Evolutionary conservation across 2,888 invertebrate genomes (phyloP), one percentile per base, ranked within the genome.

Genomic region (Lochmaea capreae): DNA sequence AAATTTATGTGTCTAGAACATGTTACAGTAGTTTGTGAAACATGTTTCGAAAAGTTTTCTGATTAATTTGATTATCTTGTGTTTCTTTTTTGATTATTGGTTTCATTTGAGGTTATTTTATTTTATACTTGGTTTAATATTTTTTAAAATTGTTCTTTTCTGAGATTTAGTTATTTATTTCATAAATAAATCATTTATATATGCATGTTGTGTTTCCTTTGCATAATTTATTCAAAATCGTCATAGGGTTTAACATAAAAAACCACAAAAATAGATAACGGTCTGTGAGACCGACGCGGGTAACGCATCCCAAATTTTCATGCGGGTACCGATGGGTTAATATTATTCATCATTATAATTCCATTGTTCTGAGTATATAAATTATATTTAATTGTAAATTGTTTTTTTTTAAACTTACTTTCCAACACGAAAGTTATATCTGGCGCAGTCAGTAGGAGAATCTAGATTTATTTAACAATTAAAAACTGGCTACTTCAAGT

Each of bases 231-330:
- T 11, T 11, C 43, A 43, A 43, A 43, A 43, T 43, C 43, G 11
- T 43, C 49, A 49, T 49, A 49, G 54, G n/a, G 16, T 16, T n/a
- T n/a, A n/a, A n/a, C n/a, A n/a, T n/a, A 54, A 54, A 12, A 54
- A 10, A 54, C 12, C 54, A 8, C 11, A n/a, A 54, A 54, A 54
- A 54, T 54, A 10, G n/a, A 54, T 54, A 54, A 54, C 12, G 54
- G 54, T 54, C 54, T 54, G 54, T 54, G 54, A 54, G 54, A 54
- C 54, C 54, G 54, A 54, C n/a, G 54, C 18, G 54, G 54, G 54
- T 54, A 54, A 54, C 18, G 54, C 54, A 54, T 54, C 54, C 54
- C 54, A 54, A 54, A 54, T n/a, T 54, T 54, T 54, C 18, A 54
- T 54, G 54, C 54, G n/a, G 54, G 54, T 54, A 54, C n/a, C 54